Percentiles rank a stretch among this genome's conserved stretches.
Conservation (phyloP, 2,888 invertebrate species). For the Hirtodrosophila histrioides region DNA sequence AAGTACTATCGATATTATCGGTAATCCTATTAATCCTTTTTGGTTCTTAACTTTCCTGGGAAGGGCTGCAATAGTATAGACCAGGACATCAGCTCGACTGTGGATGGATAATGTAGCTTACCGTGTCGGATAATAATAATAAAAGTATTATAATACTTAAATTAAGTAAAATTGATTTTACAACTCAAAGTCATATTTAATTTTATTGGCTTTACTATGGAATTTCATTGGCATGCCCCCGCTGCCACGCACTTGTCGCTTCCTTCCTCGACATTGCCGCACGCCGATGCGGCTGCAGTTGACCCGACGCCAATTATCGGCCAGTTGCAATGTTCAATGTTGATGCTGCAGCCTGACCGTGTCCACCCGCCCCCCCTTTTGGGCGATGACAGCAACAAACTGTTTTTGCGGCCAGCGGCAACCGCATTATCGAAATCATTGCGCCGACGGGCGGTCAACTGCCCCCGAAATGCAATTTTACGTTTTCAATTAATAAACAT, state of each 20-base stretch:
- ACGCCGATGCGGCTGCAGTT: slow-evolving; percentile 46
- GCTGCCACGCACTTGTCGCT: not conserved
- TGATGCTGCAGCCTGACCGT: slow-evolving; percentile 22
- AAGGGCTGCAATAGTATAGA: too few species aligned
- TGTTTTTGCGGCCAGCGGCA: slow-evolving; percentile 75
- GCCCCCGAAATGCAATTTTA: slow-evolving; percentile 71
- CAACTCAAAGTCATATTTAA: slow-evolving; percentile 65
- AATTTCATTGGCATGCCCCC: slow-evolving; percentile 24
- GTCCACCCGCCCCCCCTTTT: not conserved
- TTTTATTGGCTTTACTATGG: slow-evolving; percentile 54
- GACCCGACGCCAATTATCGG: slow-evolving; percentile 72
- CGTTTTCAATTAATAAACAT: slow-evolving; percentile 79
- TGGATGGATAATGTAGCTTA: too few species aligned
- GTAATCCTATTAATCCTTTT: too few species aligned
- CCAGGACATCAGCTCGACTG: too few species aligned
- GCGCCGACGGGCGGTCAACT: slow-evolving; percentile 56
- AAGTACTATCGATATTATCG: too few species aligned
- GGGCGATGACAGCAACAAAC: slow-evolving; percentile 73
- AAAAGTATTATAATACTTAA: slow-evolving; percentile 4
- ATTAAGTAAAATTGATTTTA: slow-evolving; percentile 31
- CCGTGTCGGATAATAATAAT: too few species aligned
- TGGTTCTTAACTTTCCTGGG: too few species aligned
- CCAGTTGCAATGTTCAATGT: slow-evolving; percentile 41
- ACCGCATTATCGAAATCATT: slow-evolving; percentile 78
- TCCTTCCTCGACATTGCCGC: slow-evolving; percentile 22